These are phyloP conservation scores for Macrocentrus cingulum DNA, from an alignment of 1,140 invertebrate species.

Conservation along the genomic window DNA sequence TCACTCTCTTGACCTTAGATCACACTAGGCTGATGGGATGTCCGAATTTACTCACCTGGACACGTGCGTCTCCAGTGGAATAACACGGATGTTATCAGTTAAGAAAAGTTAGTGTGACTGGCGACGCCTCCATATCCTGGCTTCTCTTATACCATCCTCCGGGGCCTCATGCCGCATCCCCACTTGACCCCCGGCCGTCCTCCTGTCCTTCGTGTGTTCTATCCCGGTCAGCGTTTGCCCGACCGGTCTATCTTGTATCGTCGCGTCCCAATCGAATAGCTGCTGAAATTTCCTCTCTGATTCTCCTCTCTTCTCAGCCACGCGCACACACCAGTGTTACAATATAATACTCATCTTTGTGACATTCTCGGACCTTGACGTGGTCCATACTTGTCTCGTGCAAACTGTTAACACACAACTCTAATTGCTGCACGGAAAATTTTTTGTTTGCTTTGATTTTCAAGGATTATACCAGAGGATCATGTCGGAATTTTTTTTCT, in stretches of 20 bases:
- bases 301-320: not conserved
- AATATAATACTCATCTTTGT: conserved; percentile 14
- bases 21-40: not conserved
- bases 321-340: too few relatives aligned
- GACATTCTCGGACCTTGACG: conserved; percentile 26
- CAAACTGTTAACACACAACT: conserved; percentile 15
- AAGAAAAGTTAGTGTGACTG: conserved; percentile 53
- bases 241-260: conserved; percentile 10
- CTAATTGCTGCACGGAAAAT: too few relatives aligned
- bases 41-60: conserved; percentile 38
- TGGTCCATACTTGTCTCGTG: conserved; percentile 4
- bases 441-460: not conserved
- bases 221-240: conserved; percentile 28
- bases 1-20: too few relatives aligned
- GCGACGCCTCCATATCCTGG: conserved; percentile 49
- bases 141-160: conserved; percentile 51
- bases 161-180: conserved; percentile 23
- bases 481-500: too few relatives aligned
- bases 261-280: not conserved
- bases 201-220: conserved; percentile 41
- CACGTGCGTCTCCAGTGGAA: conserved; percentile 36
- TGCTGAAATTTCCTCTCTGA: conserved; percentile 11
- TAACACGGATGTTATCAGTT: conserved; percentile 37
- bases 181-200: conserved; percentile 27
- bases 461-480: too few relatives aligned